These are phyloP conservation scores for Dipodomys ordii DNA, from an alignment of 2,113 vertebrate genomes.

Conservation along the genomic window DNA sequence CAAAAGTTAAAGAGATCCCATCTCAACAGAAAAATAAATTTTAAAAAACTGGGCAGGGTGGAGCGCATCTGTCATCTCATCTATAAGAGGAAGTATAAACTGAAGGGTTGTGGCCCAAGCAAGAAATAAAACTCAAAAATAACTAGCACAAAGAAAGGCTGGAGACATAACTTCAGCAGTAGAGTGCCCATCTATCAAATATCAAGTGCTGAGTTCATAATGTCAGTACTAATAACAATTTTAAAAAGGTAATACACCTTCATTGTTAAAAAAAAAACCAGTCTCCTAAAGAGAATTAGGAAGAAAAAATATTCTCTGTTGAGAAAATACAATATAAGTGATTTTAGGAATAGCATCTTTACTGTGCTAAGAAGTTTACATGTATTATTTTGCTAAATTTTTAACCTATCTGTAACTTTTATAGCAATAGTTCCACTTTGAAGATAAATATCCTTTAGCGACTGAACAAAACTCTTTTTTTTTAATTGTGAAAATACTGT, in stretches of 20 bases:
- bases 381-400: background rate
- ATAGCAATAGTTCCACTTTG: background rate
- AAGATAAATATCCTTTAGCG: background rate
- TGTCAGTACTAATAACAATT: background rate
- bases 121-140: too few species aligned
- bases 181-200: too few species aligned
- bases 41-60: too few species aligned
- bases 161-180: too few species aligned
- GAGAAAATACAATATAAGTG: conserved; percentile 11
- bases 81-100: too few species aligned
- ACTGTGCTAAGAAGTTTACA: background rate
- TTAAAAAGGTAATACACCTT: background rate
- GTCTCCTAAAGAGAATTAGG: background rate
- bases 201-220: background rate
- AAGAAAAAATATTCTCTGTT: background rate
- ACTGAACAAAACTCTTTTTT: background rate
- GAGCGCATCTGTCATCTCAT: too few species aligned
- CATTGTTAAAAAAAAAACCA: background rate
- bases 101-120: too few species aligned
- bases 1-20: too few species aligned
- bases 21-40: too few species aligned
- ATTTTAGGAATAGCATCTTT: background rate
- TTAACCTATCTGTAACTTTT: background rate
- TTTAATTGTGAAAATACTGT: too few species aligned
- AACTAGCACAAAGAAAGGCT: too few species aligned